Percentiles rank a stretch among this genome's conserved stretches.
These are phyloP conservation scores for Cichladusa arquata DNA, from an alignment of 2,113 vertebrate genomes.

Conservation along the genomic window DNA sequence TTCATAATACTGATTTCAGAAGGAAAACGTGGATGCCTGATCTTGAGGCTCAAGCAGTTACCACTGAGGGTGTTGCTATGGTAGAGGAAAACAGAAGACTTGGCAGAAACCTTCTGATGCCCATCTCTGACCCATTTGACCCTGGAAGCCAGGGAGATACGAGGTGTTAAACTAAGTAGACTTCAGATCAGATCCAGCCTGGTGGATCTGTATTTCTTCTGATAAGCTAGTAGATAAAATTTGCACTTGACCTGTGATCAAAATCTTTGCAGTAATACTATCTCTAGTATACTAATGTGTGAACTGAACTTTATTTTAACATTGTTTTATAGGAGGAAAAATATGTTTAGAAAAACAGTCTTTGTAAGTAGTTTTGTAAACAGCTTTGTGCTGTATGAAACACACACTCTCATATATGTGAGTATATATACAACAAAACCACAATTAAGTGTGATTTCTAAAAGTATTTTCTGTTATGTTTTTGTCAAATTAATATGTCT, in stretches of 20 bases:
- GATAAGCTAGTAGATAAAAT: neutral
- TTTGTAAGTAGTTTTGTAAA: neutral
- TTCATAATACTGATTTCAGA: neutral
- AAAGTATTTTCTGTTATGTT: neutral
- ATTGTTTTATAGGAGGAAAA: neutral
- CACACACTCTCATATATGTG: accelerated
- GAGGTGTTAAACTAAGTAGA: neutral
- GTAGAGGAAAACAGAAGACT: neutral
- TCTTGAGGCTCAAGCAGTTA: neutral
- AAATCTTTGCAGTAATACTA: neutral
- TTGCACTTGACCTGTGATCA: neutral
- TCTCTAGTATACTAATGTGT: neutral
- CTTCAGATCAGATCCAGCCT: neutral
- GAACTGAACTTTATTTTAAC: neutral
- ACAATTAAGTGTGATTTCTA: neutral
- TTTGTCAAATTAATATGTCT: neutral
- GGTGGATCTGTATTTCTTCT: neutral
- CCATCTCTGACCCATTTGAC: neutral
- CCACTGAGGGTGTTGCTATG: neutral
- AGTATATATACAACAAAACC: neutral
- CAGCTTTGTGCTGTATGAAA: neutral
- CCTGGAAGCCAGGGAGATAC: neutral
- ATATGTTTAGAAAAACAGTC: neutral
- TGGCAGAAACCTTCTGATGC: neutral
- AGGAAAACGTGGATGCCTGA: neutral